phyloP scores from a whole-genome alignment of 30 jellyfish, hydroid and myxozoan species.

The Phacellophora camtschatica region DNA sequence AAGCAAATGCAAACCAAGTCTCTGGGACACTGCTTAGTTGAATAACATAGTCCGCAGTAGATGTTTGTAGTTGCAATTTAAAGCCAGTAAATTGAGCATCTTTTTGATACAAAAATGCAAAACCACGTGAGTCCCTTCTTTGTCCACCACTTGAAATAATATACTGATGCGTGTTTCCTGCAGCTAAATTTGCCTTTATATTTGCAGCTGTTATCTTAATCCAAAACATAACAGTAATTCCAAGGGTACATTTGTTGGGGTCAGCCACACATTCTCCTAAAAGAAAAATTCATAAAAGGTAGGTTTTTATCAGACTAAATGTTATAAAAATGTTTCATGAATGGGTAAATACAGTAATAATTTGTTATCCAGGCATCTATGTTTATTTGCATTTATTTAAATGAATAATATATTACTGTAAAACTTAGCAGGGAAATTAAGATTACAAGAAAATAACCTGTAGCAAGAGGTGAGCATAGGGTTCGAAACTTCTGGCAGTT shows the following conservation, averaged over 20 bases:
- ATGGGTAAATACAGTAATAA: too few relatives aligned
- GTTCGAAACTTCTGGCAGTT: too few relatives aligned
- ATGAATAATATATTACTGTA: too few relatives aligned
- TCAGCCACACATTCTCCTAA: conserved; percentile 86
- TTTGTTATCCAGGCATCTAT: too few relatives aligned
- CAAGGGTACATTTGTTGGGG: conserved; percentile 72
- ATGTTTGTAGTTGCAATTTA: conserved; percentile 86
- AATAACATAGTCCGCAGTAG: conserved; percentile 70
- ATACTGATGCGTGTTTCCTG: conserved; percentile 73
- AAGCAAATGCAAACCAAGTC: conserved; percentile 76
- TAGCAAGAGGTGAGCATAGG: too few relatives aligned
- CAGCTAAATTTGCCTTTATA: conserved; percentile 39
- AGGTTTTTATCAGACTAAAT: too few relatives aligned
- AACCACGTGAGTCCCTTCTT: conserved; percentile 89
- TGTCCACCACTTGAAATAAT: conserved; percentile 94
- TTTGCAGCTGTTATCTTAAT: conserved; percentile 57
- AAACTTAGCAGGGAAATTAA: too few relatives aligned
- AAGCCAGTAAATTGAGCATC: conserved; percentile 83
- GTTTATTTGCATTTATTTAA: too few relatives aligned
- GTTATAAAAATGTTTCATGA: too few relatives aligned
- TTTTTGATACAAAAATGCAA: conserved; percentile 86
- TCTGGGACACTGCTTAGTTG: conserved; percentile 67
- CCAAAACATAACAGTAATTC: conserved; percentile 87
- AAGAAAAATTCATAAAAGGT: not conserved
- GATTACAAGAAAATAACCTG: too few relatives aligned